A percentile compares a stretch with the other conserved stretches of the same genome.
Evolutionary conservation across 2,888 invertebrate species (phyloP).

Genomic region (Oxytorus armatus): DNA sequence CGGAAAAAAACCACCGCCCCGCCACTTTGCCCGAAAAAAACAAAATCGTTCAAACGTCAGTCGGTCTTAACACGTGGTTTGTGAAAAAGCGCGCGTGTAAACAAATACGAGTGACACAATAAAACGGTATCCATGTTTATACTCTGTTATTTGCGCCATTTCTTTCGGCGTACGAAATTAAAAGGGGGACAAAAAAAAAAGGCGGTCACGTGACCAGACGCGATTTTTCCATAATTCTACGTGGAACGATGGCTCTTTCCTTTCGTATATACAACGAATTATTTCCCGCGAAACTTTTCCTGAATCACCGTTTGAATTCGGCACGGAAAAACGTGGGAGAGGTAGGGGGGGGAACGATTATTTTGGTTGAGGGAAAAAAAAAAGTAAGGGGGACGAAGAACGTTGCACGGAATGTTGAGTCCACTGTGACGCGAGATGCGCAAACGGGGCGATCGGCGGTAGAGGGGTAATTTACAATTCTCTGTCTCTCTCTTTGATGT

Average conservation of each 20-base stretch:
- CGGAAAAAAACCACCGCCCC: conserved; percentile 14
- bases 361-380: conserved; percentile 37
- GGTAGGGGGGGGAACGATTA: conserved; percentile 20
- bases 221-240: conserved; percentile 81
- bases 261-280: neutral
- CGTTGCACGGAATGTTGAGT: conserved; percentile 52
- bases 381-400: conserved; percentile 47
- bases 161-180: conserved; percentile 80
- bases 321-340: conserved; percentile 21
- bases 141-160: conserved; percentile 87
- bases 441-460: conserved; percentile 84
- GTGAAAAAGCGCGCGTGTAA: conserved; percentile 91
- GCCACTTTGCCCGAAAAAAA: no score
- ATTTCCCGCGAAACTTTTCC: neutral
- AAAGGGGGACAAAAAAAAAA: conserved; percentile 12
- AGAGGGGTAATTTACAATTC: conserved; percentile 88
- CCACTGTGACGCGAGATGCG: conserved; percentile 22
- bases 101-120: conserved; percentile 91
- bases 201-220: conserved; percentile 87
- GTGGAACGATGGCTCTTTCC: conserved; percentile 2
- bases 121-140: conserved; percentile 86
- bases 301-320: conserved; percentile 5
- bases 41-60: conserved; percentile 83
- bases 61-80: conserved; percentile 88
- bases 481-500: no score